Conservation (phyloP, 2,888 invertebrate genomes). For the Galerucella pusilla region DNA sequence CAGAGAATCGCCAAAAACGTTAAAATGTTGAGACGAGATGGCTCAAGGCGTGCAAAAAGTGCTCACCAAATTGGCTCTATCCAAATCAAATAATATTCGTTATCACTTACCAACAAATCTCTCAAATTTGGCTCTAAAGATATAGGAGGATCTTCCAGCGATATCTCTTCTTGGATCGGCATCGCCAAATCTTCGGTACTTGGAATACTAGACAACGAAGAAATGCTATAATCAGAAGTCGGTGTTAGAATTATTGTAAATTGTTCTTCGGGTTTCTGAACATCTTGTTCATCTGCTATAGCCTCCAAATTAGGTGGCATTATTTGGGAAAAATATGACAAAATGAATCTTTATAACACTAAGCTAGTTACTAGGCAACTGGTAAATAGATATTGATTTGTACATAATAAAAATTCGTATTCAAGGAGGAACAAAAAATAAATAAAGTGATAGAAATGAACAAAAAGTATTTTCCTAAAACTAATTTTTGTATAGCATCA, state of each 20-base stretch:
- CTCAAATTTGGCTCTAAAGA: slow-evolving; percentile 51
- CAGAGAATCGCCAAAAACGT: too few species aligned
- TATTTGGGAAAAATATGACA: not conserved
- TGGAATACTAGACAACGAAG: slow-evolving; percentile 16
- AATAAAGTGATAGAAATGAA: not conserved
- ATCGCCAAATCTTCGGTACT: slow-evolving; percentile 24
- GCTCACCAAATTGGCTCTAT: too few species aligned
- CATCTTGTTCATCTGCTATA: slow-evolving; percentile 25
- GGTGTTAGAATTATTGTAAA: slow-evolving; percentile 41
- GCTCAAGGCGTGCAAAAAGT: too few species aligned
- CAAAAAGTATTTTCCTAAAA: too few species aligned
- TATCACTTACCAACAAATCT: slow-evolving; percentile 52
- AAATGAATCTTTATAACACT: not conserved
- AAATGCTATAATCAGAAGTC: slow-evolving; percentile 36
- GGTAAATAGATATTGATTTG: slow-evolving; percentile 30
- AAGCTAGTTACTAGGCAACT: slow-evolving; percentile 18
- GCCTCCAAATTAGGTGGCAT: slow-evolving; percentile 52
- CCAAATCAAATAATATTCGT: slow-evolving; percentile 13
- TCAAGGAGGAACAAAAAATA: not conserved
- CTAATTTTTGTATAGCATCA: too few species aligned
- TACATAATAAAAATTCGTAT: not conserved
- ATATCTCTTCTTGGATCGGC: slow-evolving; percentile 20
- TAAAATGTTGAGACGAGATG: too few species aligned
- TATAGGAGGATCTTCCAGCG: slow-evolving; percentile 27
- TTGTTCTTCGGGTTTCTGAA: slow-evolving; percentile 28